Conservation (phyloP, 2,113 vertebrate species). For the Ptychochromis oligacanthus region DNA sequence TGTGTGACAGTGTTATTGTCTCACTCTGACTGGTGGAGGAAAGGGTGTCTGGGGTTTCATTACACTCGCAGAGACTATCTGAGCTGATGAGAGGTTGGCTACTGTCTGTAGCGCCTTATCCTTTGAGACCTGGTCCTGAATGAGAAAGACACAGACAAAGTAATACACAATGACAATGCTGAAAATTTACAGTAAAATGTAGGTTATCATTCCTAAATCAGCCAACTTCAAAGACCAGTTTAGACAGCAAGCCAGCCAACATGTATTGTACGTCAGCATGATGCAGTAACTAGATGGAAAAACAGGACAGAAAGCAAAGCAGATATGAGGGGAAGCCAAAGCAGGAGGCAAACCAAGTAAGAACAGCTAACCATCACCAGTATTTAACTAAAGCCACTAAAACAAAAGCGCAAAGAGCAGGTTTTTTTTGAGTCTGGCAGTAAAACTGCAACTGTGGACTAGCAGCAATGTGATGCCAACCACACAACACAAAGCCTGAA, state of each 20-base stretch:
- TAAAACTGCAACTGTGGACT: constrained; percentile 48
- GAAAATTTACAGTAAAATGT: not conserved
- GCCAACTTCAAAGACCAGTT: constrained; percentile 35
- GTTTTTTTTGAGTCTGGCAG: constrained; percentile 44
- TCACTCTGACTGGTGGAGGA: constrained; percentile 90
- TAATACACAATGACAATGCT: not conserved
- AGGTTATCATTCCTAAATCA: constrained; percentile 24
- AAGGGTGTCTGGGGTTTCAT: constrained; percentile 92
- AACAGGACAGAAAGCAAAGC: constrained; percentile 62
- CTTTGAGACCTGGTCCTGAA: constrained; percentile 95
- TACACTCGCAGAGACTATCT: constrained; percentile 94
- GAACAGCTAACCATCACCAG: constrained; percentile 64
- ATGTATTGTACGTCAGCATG: constrained; percentile 40
- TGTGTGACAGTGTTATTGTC: constrained; percentile 36
- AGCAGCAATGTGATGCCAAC: constrained; percentile 68
- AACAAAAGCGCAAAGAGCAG: constrained; percentile 49
- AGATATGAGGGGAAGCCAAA: constrained; percentile 58
- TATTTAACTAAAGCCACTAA: constrained; percentile 60
- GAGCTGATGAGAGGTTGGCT: constrained; percentile 94
- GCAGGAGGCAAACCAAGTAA: constrained; percentile 55
- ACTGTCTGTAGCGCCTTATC: constrained; percentile 97
- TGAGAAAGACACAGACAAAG: constrained; percentile 8
- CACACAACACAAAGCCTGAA: constrained; percentile 74
- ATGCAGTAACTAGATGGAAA: constrained; percentile 56
- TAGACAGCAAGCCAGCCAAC: constrained; percentile 64